A percentile compares a stretch with the other conserved stretches of the same genome.
Conservation (phyloP, 1,140 invertebrate species). For the Amphibalanus amphitrite region DNA sequence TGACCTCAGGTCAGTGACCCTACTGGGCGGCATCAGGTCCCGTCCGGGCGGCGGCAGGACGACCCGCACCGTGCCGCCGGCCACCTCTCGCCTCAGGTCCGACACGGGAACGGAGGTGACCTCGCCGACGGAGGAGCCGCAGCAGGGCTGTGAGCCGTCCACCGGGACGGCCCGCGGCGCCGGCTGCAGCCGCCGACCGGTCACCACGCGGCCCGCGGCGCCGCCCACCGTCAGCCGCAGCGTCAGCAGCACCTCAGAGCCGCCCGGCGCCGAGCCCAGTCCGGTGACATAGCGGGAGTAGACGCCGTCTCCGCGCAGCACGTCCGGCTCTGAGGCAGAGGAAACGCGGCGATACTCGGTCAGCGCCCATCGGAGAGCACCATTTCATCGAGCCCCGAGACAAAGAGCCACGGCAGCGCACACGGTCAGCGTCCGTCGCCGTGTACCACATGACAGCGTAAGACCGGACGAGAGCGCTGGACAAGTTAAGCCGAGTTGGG, state of each 20-base stretch:
- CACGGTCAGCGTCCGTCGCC: too few relatives aligned
- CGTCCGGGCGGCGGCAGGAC: slow-evolving; percentile 13
- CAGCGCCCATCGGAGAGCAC: too few relatives aligned
- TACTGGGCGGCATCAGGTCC: slow-evolving; percentile 23
- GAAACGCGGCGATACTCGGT: too few relatives aligned
- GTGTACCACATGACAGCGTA: too few relatives aligned
- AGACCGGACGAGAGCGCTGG: too few relatives aligned
- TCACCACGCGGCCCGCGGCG: not conserved
- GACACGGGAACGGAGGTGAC: not conserved
- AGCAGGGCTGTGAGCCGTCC: not conserved
- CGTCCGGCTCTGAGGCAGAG: slow-evolving; percentile 36
- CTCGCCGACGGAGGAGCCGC: not conserved
- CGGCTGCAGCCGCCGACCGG: not conserved
- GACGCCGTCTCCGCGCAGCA: slow-evolving; percentile 45
- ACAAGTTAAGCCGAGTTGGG: too few relatives aligned
- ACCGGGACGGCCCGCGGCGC: too few relatives aligned
- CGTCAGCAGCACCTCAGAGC: not conserved
- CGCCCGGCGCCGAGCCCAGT: slow-evolving; percentile 6
- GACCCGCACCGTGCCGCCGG: slow-evolving; percentile 13
- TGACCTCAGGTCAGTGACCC: slow-evolving; percentile 23
- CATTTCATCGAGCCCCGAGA: too few relatives aligned
- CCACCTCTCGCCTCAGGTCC: not conserved
- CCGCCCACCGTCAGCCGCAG: not conserved
- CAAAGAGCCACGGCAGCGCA: too few relatives aligned
- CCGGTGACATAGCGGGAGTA: slow-evolving; percentile 42